A percentile compares a stretch with the other conserved stretches of the same genome.
Conservation (phyloP, 1,140 invertebrate species). For the Pissodes strobi region DNA sequence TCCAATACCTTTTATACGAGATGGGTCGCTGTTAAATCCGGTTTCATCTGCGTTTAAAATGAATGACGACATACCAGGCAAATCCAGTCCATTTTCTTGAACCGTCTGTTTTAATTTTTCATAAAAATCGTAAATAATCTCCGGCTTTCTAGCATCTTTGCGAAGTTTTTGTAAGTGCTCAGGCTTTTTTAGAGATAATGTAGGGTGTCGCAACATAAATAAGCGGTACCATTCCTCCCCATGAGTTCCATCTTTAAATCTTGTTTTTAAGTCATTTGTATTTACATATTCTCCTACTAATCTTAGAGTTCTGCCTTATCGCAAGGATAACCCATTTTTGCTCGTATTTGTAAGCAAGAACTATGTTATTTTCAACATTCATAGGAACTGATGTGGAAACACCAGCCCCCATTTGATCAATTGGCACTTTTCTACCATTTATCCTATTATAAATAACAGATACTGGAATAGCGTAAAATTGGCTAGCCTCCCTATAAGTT, state of each 20-base stretch:
- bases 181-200: slow-evolving; percentile 28
- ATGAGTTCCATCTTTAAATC: slow-evolving; percentile 26
- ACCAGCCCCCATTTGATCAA: slow-evolving; percentile 6
- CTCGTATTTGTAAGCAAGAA: slow-evolving; percentile 7
- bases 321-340: too few relatives aligned
- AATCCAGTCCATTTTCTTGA: not conserved
- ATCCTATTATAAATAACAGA: slow-evolving; percentile 29
- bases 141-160: slow-evolving; percentile 31
- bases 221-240: slow-evolving; percentile 32
- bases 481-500: slow-evolving; percentile 14
- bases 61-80: too few relatives aligned
- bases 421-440: slow-evolving; percentile 20
- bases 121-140: slow-evolving; percentile 36
- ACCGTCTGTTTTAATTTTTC: slow-evolving; percentile 19
- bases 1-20: slow-evolving; percentile 33
- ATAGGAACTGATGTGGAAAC: not conserved
- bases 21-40: too few relatives aligned
- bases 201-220: slow-evolving; percentile 6
- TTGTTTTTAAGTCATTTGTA: slow-evolving; percentile 13
- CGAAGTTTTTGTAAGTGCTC: slow-evolving; percentile 34
- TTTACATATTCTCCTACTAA: slow-evolving; percentile 22
- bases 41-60: not conserved
- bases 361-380: slow-evolving; percentile 19
- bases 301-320: slow-evolving; percentile 17
- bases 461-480: slow-evolving; percentile 21